A percentile compares a stretch with the other conserved stretches of the same genome.
phyloP scores from a whole-genome alignment of 2,113 vertebrate species.

The Pipra filicauda region DNA sequence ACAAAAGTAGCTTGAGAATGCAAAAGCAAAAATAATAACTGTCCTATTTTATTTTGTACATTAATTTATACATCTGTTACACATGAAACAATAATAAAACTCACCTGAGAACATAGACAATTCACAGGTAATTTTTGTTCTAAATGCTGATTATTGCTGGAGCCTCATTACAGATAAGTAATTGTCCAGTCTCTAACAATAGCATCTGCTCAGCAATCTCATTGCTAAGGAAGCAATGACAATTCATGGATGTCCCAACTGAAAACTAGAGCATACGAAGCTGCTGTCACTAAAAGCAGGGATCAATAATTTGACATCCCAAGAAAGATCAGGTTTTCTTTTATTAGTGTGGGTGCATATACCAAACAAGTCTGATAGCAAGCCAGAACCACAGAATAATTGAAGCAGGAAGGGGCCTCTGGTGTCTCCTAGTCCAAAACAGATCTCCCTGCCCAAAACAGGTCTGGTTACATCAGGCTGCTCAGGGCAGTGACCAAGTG shows the following conservation, averaged over 20 bases:
- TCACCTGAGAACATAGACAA: background rate
- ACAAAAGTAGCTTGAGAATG: background rate
- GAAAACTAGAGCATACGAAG: background rate
- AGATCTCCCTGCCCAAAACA: background rate
- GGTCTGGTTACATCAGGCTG: background rate
- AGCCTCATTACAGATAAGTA: background rate
- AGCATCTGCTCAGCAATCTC: background rate
- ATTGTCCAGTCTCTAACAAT: background rate
- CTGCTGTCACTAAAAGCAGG: background rate
- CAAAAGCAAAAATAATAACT: background rate
- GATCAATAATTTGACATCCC: background rate
- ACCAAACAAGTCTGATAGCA: background rate
- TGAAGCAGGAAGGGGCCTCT: background rate
- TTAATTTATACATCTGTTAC: background rate
- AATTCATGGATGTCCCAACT: background rate
- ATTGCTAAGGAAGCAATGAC: background rate
- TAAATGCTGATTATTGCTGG: background rate
- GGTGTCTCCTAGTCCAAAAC: background rate
- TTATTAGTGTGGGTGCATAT: background rate
- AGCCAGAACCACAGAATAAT: background rate
- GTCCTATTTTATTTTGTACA: background rate
- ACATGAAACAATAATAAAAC: background rate
- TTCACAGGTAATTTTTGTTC: background rate
- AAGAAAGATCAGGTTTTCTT: background rate
- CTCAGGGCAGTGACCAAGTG: background rate